Conservation (phyloP, 1,140 invertebrate species). For the Aphis craccivora region DNA sequence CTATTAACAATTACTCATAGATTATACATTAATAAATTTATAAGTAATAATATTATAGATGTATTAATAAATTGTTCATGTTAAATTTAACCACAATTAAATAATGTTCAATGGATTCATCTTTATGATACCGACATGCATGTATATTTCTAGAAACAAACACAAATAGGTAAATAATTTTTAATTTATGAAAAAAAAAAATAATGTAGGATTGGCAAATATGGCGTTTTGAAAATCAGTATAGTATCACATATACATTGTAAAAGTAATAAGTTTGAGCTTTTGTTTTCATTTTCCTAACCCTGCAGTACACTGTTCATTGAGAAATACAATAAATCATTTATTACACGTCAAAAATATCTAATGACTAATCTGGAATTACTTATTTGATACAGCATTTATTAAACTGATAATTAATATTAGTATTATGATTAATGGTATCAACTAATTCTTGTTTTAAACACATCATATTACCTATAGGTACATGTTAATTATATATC, state of each 20-base stretch:
- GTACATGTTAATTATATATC: not conserved
- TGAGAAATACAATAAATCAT: not conserved
- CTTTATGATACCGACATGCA: not conserved
- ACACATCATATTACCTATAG: not conserved
- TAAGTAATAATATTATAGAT: not conserved
- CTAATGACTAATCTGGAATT: not conserved
- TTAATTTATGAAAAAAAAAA: not conserved
- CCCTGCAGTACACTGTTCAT: not conserved
- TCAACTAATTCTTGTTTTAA: not conserved
- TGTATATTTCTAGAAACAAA: not conserved
- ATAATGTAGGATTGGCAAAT: not conserved
- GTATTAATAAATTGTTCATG: not conserved
- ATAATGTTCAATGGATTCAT: not conserved
- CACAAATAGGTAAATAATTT: not conserved
- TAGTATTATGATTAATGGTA: not conserved
- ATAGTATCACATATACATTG: not conserved
- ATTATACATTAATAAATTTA: no score
- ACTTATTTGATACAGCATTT: not conserved
- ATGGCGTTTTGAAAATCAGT: not conserved
- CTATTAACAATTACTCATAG: no score
- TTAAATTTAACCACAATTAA: no score
- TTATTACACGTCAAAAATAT: not conserved
- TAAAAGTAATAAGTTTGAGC: not conserved
- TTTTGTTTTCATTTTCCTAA: not conserved
- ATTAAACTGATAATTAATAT: not conserved